A percentile compares a stretch with the other conserved stretches of the same genome.
phyloP scores from a whole-genome alignment of 2,113 vertebrate genomes.

The Laticauda colubrina region DNA sequence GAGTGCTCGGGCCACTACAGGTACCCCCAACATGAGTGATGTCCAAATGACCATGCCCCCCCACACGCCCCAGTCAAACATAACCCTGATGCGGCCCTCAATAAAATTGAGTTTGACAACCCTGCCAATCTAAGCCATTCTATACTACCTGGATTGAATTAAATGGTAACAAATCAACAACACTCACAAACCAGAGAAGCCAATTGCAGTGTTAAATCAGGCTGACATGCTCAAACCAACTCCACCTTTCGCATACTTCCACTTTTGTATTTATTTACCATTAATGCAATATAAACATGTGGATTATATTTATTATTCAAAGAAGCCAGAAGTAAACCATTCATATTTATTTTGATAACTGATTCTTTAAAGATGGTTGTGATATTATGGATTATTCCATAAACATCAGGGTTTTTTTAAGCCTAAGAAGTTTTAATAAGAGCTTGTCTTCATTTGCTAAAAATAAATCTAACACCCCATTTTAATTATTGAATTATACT shows the following conservation, averaged over 20 bases:
- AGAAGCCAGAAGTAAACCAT: neutral
- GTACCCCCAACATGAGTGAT: too few relatives aligned
- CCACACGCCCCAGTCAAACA: too few relatives aligned
- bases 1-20: too few relatives aligned
- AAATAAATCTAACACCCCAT: constrained; percentile 1
- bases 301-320: neutral
- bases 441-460: neutral
- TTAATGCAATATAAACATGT: neutral
- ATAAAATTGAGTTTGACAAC: too few relatives aligned
- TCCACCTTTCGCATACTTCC: neutral
- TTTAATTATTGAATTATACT: constrained; percentile 27
- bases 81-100: too few relatives aligned
- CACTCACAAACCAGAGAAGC: neutral
- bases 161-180: neutral
- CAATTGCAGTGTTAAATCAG: neutral
- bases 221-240: neutral
- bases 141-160: neutral
- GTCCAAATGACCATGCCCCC: too few relatives aligned
- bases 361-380: neutral
- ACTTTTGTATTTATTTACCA: neutral
- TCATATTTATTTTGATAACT: neutral
- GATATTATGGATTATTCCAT: neutral
- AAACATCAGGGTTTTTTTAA: constrained; percentile 23
- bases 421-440: constrained; percentile 21
- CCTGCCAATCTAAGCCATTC: neutral